Evolutionary conservation across 2,888 invertebrate genomes (phyloP).

Genomic region (Pheosia gnoma): DNA sequence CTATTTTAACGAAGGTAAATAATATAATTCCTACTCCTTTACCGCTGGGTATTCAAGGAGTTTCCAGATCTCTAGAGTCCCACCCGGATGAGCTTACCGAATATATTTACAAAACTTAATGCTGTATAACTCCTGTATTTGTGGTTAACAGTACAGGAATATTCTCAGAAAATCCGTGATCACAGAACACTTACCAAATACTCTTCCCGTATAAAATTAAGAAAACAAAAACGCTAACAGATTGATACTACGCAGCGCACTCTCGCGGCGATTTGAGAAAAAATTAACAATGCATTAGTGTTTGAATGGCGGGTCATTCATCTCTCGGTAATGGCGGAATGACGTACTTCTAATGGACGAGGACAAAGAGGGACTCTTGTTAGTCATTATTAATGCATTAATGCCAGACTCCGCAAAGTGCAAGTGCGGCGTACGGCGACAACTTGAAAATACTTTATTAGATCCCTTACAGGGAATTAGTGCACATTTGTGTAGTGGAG

Average conservation of each 20-base stretch:
- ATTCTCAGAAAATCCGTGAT: neutral
- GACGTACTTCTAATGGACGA: constrained; percentile 60
- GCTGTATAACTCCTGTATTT: no score
- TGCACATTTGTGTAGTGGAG: neutral
- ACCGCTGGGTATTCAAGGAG: neutral
- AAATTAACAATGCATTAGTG: constrained; percentile 57
- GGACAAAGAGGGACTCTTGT: constrained; percentile 53
- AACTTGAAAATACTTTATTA: constrained; percentile 10
- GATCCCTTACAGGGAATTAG: neutral
- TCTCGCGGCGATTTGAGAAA: constrained; percentile 34
- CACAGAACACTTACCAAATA: constrained; percentile 21
- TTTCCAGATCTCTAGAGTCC: no score
- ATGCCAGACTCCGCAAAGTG: constrained; percentile 38
- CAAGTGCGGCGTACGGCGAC: constrained; percentile 17
- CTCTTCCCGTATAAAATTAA: constrained; percentile 5
- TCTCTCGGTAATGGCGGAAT: constrained; percentile 57
- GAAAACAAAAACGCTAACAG: neutral
- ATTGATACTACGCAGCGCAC: constrained; percentile 9
- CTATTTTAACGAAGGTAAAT: no score
- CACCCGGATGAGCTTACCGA: no score
- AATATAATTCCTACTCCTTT: neutral
- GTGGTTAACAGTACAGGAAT: neutral
- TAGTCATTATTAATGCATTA: constrained; percentile 59
- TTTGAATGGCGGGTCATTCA: constrained; percentile 61
- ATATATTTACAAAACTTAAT: no score